phyloP scores from a whole-genome alignment of 2,113 vertebrate species.

The Halichoeres trimaculatus region DNA sequence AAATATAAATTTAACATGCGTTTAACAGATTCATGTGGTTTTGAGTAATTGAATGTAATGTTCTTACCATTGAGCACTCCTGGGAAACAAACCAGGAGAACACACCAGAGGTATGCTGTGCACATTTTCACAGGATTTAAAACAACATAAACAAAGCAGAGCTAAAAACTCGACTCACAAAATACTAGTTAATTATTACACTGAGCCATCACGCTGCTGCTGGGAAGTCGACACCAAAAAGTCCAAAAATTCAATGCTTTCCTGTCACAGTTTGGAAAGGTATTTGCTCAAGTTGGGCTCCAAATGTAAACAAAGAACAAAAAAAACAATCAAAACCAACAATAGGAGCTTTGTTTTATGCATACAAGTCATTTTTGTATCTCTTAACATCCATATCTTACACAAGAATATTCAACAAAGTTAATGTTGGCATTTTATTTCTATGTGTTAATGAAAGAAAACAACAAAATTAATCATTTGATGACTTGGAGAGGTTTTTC shows the following conservation, averaged over 20 bases:
- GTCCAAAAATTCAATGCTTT: neutral
- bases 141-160: neutral
- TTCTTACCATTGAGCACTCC: neutral
- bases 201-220: neutral
- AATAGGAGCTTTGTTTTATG: neutral
- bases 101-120: neutral
- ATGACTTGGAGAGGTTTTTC: neutral
- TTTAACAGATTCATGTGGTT: neutral
- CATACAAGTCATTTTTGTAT: neutral
- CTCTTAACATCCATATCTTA: neutral
- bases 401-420: neutral
- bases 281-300: neutral
- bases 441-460: neutral
- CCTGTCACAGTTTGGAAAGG: neutral
- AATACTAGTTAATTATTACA: neutral
- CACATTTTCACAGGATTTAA: neutral
- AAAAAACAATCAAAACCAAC: neutral
- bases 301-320: neutral
- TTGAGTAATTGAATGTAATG: neutral
- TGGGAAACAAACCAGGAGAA: neutral
- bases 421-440: neutral
- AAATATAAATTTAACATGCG: neutral
- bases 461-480: neutral
- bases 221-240: neutral
- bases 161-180: neutral